A percentile compares a stretch with the other conserved stretches of the same genome.
phyloP scores from a whole-genome alignment of 2,113 vertebrate genomes.

The Lophius piscatorius region DNA sequence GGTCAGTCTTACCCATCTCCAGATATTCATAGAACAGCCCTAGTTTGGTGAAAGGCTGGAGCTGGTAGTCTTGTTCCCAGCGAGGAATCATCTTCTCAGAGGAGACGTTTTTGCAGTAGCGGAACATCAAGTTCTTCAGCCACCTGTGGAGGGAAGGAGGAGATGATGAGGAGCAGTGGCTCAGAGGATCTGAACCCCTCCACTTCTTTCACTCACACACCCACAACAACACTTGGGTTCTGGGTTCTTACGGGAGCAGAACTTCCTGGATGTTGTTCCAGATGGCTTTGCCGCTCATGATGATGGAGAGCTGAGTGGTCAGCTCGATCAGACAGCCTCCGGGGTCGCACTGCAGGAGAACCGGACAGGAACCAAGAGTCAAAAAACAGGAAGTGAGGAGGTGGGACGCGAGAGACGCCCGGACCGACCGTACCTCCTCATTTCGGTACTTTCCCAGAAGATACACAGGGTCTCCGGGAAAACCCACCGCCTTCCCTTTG shows the following conservation, averaged over 20 bases:
- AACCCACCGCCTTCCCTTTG: constrained; percentile 92
- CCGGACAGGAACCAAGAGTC: background rate
- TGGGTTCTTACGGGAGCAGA: constrained; percentile 87
- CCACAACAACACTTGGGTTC: background rate
- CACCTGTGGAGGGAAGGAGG: constrained; percentile 77
- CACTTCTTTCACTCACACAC: too few relatives aligned
- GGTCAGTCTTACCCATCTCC: constrained; percentile 90
- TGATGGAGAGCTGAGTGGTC: constrained; percentile 91
- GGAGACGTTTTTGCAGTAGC: constrained; percentile 67
- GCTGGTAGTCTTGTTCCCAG: constrained; percentile 93
- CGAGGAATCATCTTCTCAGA: constrained; percentile 83
- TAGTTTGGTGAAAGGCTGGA: constrained; percentile 85
- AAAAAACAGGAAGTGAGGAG: background rate
- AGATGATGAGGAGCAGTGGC: too few relatives aligned
- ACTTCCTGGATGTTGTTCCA: constrained; percentile 97
- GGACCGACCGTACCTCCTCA: constrained; percentile 84
- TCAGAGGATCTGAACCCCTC: too few relatives aligned
- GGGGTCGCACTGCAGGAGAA: constrained; percentile 87
- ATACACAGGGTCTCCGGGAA: constrained; percentile 88
- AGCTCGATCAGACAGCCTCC: constrained; percentile 92
- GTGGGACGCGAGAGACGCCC: background rate
- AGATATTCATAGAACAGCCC: constrained; percentile 95
- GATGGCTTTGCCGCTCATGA: constrained; percentile 95
- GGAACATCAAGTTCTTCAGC: constrained; percentile 89
- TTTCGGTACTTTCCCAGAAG: constrained; percentile 89